Percentiles rank a stretch among this genome's conserved stretches.
These are phyloP conservation scores for Tetranychus truncatus DNA, from an alignment of 2,888 invertebrate species.

Conservation along the genomic window DNA sequence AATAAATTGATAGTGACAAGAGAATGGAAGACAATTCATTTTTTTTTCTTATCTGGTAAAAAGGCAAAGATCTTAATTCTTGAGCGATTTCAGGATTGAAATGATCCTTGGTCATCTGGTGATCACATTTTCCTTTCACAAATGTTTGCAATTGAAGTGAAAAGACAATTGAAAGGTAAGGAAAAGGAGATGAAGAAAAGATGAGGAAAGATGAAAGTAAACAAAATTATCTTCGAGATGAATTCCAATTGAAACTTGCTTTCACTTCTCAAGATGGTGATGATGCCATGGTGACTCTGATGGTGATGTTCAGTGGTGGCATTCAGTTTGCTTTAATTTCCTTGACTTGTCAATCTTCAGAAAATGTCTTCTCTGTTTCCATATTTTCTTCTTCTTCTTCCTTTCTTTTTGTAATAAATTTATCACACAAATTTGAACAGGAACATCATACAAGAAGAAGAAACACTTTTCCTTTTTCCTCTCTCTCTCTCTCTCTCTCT, in stretches of 20 bases:
- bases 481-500: too few relatives aligned
- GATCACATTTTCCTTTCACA: background rate
- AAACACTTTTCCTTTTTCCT: background rate
- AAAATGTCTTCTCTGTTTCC: too few relatives aligned
- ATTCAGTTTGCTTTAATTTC: too few relatives aligned
- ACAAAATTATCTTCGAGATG: background rate
- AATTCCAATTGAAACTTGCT: background rate
- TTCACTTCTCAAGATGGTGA: background rate
- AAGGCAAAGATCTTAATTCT: background rate
- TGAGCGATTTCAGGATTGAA: background rate
- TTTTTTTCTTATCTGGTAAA: background rate
- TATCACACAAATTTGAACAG: slow-evolving; percentile 1
- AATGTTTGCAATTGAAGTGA: background rate
- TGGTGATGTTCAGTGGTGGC: background rate
- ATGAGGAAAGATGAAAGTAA: background rate
- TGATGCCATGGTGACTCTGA: background rate
- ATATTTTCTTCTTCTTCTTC: background rate
- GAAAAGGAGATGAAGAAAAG: too few relatives aligned
- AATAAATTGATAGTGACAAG: slow-evolving; percentile 1
- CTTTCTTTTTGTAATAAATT: background rate
- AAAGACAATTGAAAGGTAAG: background rate
- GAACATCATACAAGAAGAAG: background rate
- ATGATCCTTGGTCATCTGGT: background rate
- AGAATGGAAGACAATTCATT: background rate
- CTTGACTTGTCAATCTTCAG: too few relatives aligned